Evolutionary conservation across 1,140 invertebrate species (phyloP).

Genomic region (Lepidurus arcticus): DNA sequence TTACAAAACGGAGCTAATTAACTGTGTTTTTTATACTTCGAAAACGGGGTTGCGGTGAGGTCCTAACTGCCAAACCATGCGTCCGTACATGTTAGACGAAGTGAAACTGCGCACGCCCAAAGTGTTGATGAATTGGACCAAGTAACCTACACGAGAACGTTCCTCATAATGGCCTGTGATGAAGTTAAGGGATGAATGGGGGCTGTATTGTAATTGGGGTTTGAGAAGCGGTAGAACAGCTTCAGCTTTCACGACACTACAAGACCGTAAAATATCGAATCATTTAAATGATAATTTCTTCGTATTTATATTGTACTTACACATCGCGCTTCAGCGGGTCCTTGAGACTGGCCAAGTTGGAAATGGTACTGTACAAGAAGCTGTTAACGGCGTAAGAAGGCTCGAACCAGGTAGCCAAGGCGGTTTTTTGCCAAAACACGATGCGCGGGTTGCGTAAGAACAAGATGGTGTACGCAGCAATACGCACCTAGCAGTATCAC

Average conservation of each 20-base stretch:
- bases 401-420: constrained; percentile 38
- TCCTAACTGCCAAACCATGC: constrained; percentile 7
- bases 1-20: too few species aligned
- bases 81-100: constrained; percentile 22
- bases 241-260: constrained; percentile 24
- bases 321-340: constrained; percentile 29
- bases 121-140: constrained; percentile 26
- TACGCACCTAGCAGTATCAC: constrained; percentile 32
- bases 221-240: constrained; percentile 30
- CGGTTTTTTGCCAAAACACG: constrained; percentile 38
- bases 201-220: constrained; percentile 21
- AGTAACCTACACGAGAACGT: constrained; percentile 29
- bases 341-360: constrained; percentile 30
- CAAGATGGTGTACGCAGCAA: constrained; percentile 38
- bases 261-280: too few species aligned
- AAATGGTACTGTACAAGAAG: constrained; percentile 38
- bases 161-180: constrained; percentile 31
- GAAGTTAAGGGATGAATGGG: constrained; percentile 23
- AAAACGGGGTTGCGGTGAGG: constrained; percentile 10
- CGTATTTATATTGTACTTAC: neutral
- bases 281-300: neutral
- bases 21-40: neutral
- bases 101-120: constrained; percentile 29
- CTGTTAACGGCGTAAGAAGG: constrained; percentile 36
- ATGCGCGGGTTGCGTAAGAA: constrained; percentile 36